phyloP scores from a whole-genome alignment of 2,888 invertebrate genomes.

The Rhingia rostrata region DNA sequence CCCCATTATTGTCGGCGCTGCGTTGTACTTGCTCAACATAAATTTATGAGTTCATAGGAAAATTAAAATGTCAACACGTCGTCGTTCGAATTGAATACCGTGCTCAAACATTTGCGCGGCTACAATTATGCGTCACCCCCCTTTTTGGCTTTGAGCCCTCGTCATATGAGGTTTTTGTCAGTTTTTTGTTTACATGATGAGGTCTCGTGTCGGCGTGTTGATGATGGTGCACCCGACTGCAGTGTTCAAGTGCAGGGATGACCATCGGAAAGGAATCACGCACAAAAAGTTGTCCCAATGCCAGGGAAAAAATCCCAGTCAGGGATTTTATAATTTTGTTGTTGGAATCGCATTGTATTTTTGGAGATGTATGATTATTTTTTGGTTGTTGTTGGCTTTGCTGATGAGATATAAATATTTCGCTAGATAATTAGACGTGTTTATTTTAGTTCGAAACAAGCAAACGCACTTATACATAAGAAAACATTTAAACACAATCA shows the following conservation, averaged over 20 bases:
- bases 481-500: constrained; percentile 49
- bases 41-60: constrained; percentile 32
- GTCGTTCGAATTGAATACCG: constrained; percentile 2
- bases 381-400: constrained; percentile 1
- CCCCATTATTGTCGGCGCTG: constrained; percentile 10
- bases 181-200: too few species aligned
- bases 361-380: neutral
- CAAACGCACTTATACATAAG: constrained; percentile 50
- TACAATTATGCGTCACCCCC: constrained; percentile 34
- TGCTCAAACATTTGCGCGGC: constrained; percentile 26
- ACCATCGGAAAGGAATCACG: constrained; percentile 35
- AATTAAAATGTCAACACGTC: constrained; percentile 46
- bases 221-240: constrained; percentile 8
- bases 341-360: constrained; percentile 34
- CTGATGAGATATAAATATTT: constrained; percentile 5
- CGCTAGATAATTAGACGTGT: constrained; percentile 17
- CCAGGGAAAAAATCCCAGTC: neutral
- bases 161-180: constrained; percentile 14
- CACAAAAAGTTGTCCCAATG: constrained; percentile 26
- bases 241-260: constrained; percentile 56
- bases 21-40: constrained; percentile 22
- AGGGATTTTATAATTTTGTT: constrained; percentile 26
- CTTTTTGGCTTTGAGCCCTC: constrained; percentile 39
- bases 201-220: constrained; percentile 27
- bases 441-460: constrained; percentile 28